Evolutionary conservation across 1,140 invertebrate genomes (phyloP), one percentile per base, ranked within the genome.

Genomic region (Maconellicoccus hirsutus): DNA sequence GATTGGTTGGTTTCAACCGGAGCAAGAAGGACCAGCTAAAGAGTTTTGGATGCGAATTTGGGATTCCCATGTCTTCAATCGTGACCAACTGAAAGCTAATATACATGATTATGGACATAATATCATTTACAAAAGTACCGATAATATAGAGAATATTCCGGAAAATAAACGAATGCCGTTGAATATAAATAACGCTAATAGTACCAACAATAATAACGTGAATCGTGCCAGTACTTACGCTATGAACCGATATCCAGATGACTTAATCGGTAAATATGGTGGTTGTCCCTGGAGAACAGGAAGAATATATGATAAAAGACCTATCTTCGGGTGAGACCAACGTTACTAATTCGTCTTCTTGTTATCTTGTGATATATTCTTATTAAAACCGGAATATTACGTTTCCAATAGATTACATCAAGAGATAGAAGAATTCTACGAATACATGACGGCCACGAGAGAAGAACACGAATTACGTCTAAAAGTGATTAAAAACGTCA

Each of bases 361-460:
- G n/a, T n/a, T n/a, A n/a, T n/a, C n/a, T n/a, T n/a, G n/a, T n/a
- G n/a, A n/a, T n/a, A n/a, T n/a, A n/a, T n/a, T n/a, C n/a, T n/a
- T n/a, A n/a, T n/a, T n/a, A n/a, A n/a, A n/a, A n/a, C n/a, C n/a
- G n/a, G n/a, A n/a, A n/a, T n/a, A n/a, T n/a, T n/a, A n/a, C n/a
- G n/a, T n/a, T 72, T 29, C 70, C 52, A 75, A 70, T 75, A 93
- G 94, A 72, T 82, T 98, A 70, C 94, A 98, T 80, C 87, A 98
- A 82, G 96, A 98, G 83, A 97, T 98, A 74, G 89, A 93, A 80
- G 94, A 98, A 81, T 98, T 98, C 81, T 97, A 89, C 81, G 79
- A 85, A 73, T 97, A 96, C 81, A 96, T 98, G 89, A 88, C 88
- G 74, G 95, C 95, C 4, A 92, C 91, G 23, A 84, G 86, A 73